Percentiles rank a stretch among this genome's conserved stretches.
These are phyloP conservation scores for Hypotaenidia philippensis DNA, from an alignment of 2,797 vertebrate genomes.

Conservation along the genomic window DNA sequence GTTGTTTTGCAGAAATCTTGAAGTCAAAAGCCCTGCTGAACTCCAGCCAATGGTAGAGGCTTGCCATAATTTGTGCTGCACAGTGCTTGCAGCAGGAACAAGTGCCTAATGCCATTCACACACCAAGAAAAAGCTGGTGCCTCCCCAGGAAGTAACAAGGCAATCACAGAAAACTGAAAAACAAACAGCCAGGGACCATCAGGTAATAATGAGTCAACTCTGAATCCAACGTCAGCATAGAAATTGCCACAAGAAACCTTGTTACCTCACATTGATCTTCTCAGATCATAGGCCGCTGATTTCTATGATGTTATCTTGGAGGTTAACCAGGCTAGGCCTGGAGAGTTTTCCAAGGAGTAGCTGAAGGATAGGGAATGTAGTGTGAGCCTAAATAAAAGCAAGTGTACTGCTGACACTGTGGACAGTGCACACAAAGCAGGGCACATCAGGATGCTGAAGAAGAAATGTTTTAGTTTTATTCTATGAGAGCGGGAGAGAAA, in stretches of 20 bases:
- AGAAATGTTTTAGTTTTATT: not conserved
- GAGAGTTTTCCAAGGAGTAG: not conserved
- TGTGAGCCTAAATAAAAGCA: not conserved
- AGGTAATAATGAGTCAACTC: not conserved
- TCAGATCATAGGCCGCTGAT: not conserved
- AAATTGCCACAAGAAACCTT: not conserved
- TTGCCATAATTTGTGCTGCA: not conserved
- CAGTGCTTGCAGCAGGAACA: not conserved
- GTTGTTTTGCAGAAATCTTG: not conserved
- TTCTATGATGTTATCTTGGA: not conserved
- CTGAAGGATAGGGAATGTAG: not conserved
- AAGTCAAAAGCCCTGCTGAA: not conserved
- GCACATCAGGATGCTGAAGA: not conserved
- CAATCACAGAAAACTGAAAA: not conserved
- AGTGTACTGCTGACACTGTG: not conserved
- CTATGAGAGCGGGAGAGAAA: not conserved
- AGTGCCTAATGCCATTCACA: not conserved
- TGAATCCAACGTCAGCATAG: not conserved
- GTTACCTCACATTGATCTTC: not conserved
- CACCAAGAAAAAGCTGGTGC: not conserved
- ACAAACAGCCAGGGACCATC: not conserved
- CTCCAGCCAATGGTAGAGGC: not conserved
- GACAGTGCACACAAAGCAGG: not conserved
- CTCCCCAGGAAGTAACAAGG: not conserved
- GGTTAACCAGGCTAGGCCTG: not conserved